Percentiles rank a stretch among this genome's conserved stretches.
Conservation (phyloP, 2,113 vertebrate species). For the Amphilophus citrinellus region DNA sequence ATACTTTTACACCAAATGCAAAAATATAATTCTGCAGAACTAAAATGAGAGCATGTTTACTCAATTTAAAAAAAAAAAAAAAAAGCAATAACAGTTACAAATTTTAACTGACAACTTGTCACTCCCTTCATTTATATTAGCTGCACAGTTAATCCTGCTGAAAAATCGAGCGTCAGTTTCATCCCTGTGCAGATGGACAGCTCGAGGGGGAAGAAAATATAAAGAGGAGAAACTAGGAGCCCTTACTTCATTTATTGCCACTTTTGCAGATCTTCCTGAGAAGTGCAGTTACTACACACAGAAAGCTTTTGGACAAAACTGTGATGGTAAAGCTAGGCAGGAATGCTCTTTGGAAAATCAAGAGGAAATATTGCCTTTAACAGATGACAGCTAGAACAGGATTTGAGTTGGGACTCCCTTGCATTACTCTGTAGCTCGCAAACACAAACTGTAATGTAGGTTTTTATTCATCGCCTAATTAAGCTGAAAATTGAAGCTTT, state of each 20-base stretch:
- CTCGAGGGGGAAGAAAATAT: neutral
- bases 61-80: neutral
- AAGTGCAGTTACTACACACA: neutral
- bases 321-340: neutral
- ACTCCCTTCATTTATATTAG: neutral
- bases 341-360: neutral
- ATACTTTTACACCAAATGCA: neutral
- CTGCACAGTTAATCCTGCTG: neutral
- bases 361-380: neutral
- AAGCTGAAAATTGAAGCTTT: neutral
- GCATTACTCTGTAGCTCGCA: neutral
- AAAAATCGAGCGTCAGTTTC: neutral
- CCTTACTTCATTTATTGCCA: neutral
- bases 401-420: neutral
- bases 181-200: neutral
- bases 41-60: neutral
- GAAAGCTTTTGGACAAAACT: neutral
- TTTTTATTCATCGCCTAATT: neutral
- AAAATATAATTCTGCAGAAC: neutral
- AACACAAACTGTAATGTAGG: neutral
- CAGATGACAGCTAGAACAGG: neutral
- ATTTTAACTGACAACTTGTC: neutral
- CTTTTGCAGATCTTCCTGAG: neutral
- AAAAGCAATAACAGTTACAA: neutral
- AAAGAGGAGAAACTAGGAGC: neutral